Conservation (phyloP, 2,888 invertebrate species). For the Aplocera efformata region DNA sequence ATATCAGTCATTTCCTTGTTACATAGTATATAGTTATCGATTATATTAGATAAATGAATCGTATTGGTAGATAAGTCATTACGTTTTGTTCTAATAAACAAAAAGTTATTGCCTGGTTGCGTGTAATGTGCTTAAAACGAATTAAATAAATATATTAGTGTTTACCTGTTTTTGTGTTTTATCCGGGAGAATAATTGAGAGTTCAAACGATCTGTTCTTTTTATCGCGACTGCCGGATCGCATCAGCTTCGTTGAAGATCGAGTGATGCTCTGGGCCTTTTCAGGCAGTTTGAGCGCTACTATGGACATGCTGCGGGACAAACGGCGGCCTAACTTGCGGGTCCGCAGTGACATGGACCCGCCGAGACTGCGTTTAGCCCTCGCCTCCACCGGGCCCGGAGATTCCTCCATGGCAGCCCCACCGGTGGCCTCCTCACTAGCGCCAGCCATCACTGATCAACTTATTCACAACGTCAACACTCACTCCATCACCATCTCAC, state of each 20-base stretch:
- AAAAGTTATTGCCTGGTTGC: neutral
- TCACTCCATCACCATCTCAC: conserved; percentile 61
- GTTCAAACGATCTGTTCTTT: conserved; percentile 80
- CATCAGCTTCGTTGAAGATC: conserved; percentile 80
- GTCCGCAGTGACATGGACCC: conserved; percentile 75
- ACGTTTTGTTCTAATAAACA: conserved; percentile 1
- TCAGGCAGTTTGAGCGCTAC: conserved; percentile 78
- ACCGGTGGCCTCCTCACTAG: conserved; percentile 52
- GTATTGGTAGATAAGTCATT: neutral
- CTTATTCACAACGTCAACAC: conserved; percentile 49
- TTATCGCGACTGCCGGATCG: conserved; percentile 79
- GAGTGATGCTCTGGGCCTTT: conserved; percentile 81
- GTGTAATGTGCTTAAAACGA: no score
- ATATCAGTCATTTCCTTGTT: conserved; percentile 8
- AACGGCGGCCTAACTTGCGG: conserved; percentile 72
- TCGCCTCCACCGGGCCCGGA: conserved; percentile 39
- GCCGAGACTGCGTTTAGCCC: conserved; percentile 63
- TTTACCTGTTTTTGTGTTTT: conserved; percentile 83
- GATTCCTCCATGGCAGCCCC: conserved; percentile 43
- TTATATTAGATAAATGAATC: conserved; percentile 16
- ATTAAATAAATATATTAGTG: neutral
- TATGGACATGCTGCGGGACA: conserved; percentile 79
- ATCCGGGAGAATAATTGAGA: conserved; percentile 83
- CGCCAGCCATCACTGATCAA: conserved; percentile 74
- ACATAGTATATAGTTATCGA: conserved; percentile 16